phyloP scores from a whole-genome alignment of 2,113 vertebrate genomes.

The Triplophysa rosa region DNA sequence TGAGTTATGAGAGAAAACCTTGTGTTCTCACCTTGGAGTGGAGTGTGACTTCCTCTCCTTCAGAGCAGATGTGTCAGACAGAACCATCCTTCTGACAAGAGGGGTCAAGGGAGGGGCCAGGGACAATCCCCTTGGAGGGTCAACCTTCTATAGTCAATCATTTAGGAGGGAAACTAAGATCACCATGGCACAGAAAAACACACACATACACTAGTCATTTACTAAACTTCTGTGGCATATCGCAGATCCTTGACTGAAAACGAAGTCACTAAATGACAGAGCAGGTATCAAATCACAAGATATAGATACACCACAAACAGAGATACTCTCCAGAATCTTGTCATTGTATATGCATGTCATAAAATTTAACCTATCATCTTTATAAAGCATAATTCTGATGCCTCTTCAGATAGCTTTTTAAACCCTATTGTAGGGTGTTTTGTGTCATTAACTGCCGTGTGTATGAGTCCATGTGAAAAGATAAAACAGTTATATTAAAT shows the following conservation, averaged over 20 bases:
- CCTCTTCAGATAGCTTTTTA: no score
- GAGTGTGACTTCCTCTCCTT: constrained; percentile 46
- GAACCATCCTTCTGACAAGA: constrained; percentile 55
- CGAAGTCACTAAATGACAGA: constrained; percentile 56
- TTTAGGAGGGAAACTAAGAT: constrained; percentile 44
- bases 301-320: no score
- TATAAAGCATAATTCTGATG: no score
- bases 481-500: no score
- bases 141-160: constrained; percentile 65
- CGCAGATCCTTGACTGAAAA: constrained; percentile 59
- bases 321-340: no score
- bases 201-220: constrained; percentile 19
- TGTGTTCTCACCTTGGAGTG: constrained; percentile 36
- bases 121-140: constrained; percentile 46
- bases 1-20: constrained; percentile 18
- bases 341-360: no score
- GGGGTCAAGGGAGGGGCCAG: constrained; percentile 72
- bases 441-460: no score
- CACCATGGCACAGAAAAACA: not conserved
- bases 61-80: constrained; percentile 68
- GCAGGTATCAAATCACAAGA: constrained; percentile 40
- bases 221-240: constrained; percentile 54
- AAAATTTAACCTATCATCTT: no score
- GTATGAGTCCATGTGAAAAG: no score
- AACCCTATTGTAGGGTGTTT: no score